These are phyloP conservation scores for Pimephales promelas DNA, from an alignment of 2,113 vertebrate genomes.

Conservation along the genomic window DNA sequence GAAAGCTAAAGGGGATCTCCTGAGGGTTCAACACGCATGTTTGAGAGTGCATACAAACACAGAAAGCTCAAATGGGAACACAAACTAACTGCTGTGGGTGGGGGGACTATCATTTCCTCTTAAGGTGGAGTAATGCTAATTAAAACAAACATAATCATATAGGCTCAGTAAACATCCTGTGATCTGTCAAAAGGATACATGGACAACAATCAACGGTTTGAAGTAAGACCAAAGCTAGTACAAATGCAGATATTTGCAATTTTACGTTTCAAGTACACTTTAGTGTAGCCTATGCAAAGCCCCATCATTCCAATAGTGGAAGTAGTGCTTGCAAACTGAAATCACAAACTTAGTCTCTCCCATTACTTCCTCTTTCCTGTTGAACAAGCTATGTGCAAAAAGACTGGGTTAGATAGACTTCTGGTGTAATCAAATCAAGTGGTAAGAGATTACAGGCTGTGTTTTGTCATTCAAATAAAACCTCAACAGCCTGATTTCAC, in stretches of 20 bases:
- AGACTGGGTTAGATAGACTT: not conserved
- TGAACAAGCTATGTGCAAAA: not conserved
- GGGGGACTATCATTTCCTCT: conserved; percentile 57
- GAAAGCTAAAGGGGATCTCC: conserved; percentile 6
- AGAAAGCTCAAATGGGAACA: not conserved
- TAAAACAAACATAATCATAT: conserved; percentile 46
- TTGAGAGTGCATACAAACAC: conserved; percentile 14
- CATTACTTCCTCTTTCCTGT: conserved; percentile 15
- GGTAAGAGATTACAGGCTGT: not conserved
- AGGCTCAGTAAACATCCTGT: not conserved
- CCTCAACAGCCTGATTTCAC: not conserved
- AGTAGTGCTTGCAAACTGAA: not conserved
- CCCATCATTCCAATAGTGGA: not conserved
- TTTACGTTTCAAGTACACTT: not conserved
- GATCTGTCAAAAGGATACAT: not conserved
- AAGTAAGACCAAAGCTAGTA: not conserved
- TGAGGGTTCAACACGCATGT: conserved; percentile 3
- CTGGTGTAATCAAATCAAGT: conserved; percentile 1
- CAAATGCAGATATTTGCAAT: not conserved
- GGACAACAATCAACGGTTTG: not conserved
- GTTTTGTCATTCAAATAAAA: conserved; percentile 52
- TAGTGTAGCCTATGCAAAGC: not conserved
- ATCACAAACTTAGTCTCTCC: not conserved
- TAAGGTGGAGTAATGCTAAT: conserved; percentile 34
- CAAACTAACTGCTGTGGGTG: conserved; percentile 36